These are phyloP conservation scores for Tiphia femorata DNA, from an alignment of 2,888 invertebrate species.

Conservation along the genomic window DNA sequence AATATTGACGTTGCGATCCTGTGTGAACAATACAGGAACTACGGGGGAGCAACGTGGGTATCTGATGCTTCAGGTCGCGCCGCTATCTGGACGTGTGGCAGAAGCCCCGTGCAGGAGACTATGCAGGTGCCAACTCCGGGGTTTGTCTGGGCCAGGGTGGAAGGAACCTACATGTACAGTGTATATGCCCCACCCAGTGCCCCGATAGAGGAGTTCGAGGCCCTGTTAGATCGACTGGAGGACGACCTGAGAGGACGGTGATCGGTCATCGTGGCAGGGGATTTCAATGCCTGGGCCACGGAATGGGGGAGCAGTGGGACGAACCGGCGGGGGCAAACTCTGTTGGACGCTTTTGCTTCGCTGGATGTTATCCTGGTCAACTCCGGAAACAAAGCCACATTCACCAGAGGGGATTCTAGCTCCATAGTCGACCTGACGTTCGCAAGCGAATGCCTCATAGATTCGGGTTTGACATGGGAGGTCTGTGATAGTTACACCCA, in stretches of 20 bases:
- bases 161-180: background rate
- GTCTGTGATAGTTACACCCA: conserved; percentile 18
- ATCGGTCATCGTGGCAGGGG: conserved; percentile 29
- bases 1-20: conserved; percentile 22
- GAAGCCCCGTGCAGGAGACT: background rate
- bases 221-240: background rate
- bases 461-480: conserved; percentile 15
- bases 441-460: conserved; percentile 33
- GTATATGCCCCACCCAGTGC: background rate
- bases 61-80: background rate
- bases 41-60: background rate
- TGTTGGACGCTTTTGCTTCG: conserved; percentile 19
- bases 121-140: background rate
- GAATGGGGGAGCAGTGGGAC: conserved; percentile 38
- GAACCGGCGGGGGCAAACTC: conserved; percentile 24
- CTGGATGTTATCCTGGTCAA: conserved; percentile 29
- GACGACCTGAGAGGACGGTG: background rate
- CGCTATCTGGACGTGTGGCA: background rate
- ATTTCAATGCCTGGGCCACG: conserved; percentile 35
- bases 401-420: conserved; percentile 19
- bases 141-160: background rate
- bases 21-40: conserved; percentile 25
- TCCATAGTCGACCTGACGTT: conserved; percentile 43
- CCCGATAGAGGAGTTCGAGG: background rate
- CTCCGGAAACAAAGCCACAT: conserved; percentile 31